Base-by-base conservation (phyloP, 1,140 invertebrate species). In the Diachasma alloeum region DNA sequence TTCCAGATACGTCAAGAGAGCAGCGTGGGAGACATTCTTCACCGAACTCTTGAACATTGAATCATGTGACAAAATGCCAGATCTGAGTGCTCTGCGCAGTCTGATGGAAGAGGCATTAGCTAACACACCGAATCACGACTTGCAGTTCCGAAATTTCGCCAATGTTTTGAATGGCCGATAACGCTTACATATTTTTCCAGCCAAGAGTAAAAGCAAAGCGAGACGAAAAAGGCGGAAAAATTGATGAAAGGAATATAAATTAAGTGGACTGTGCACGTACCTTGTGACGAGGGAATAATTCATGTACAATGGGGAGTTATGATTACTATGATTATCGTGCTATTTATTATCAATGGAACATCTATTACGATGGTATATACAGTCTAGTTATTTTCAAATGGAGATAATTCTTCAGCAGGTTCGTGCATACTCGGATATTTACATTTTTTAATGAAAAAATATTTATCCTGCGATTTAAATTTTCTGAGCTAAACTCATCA, bases 1-100 rank as follows among this genome's bases (percentile, higher is more conserved):
- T 79, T 81, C 19, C 78, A 93, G 93, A 84, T 94, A 94, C 80
- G 91, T 93, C 78, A 93, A 93, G 80, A 91, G 90, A 69, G 88
- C 87, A 68, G 85, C 92, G 67, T 94, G 93, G 93, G 92, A 94
- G 78, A 90, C 90, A 74, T 91, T 93, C 81, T 94, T 94, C 79
- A 91, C 91, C 0, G 91, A 92, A 36, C 83, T 94, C 67, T 85
- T 94, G 53, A 94, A 94, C 85, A 89, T 94, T n/a, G 91, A 92
- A 72, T 93, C 93, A 59, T 94, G 93, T 78, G 91, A 91, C 24
- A 92, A 90, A 78, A 89, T 93, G 85, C 93, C 93, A 0, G 92
- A 94, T 83, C 84, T 94, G 68, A 88, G 92, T 78, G 90, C 92
- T 80, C 85, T 94, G 69, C 91, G 93, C 39, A 91, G 91, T 66